Evolutionary conservation across 1,140 invertebrate species (phyloP), one percentile per base, ranked within the genome.

Genomic region (Venustaconcha ellipsiformis): DNA sequence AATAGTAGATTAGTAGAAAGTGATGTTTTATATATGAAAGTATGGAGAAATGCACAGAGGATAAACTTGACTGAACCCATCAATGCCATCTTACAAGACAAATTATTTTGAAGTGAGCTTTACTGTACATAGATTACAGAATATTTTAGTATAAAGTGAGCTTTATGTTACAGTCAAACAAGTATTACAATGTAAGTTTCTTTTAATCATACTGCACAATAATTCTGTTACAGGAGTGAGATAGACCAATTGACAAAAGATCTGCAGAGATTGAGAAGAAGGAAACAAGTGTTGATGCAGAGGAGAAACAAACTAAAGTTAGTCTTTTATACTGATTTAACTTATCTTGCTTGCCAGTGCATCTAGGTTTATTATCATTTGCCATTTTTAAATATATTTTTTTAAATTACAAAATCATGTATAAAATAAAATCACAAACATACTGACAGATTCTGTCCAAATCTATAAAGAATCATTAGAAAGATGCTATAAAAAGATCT

Each of bases 271-370:
- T 68, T 74, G 57, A 78, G 76, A 70, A 81, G 80, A 62, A 82
- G 80, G 70, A 87, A 86, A 71, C 63, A 84, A 17, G 69, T 70
- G 55, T 65, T 88, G 48, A 74, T 82, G 55, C 81, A 84, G 65
- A 77, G 79, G 67, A 83, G 87, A 67, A 85, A 85, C 68, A 80
- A 73, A 58, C 70, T 87, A 17, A 87, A 82, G 87, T 87, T 78
- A 70, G 67, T 70, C 68, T 14, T 57, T n/a, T 57, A 18, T 55
- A 26, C 67, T 37, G 15, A 48, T 37, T 48, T 65, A 57, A 30
- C 55, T 48, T 56, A 13, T 59, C 11, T 48, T 48, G 6, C 0
- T 6, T 48, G 37, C 11, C 37, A 48, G 37, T 48, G 37, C 37
- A 37, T 37, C 37, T 5, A 37, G 37, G 37, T 37, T 5, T 37